These are phyloP conservation scores for Platichthys stellatus DNA, from an alignment of 2,113 vertebrate species.

Conservation along the genomic window DNA sequence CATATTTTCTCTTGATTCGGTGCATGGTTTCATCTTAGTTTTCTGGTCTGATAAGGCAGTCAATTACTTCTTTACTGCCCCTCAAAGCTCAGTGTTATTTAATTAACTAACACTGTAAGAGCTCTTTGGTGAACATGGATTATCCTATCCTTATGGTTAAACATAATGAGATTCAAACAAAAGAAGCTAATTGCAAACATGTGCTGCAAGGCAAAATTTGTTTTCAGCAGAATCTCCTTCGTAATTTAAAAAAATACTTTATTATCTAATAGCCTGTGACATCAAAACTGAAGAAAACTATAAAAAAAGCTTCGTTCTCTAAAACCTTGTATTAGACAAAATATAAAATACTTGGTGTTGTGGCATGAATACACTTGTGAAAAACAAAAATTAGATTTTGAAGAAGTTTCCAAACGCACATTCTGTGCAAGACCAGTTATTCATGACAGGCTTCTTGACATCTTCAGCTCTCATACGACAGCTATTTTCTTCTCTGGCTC, in stretches of 20 bases:
- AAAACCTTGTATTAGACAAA: not conserved
- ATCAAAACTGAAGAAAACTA: too few species aligned
- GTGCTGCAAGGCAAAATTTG: too few species aligned
- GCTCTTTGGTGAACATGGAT: not conserved
- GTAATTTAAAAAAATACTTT: too few species aligned
- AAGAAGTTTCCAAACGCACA: not conserved
- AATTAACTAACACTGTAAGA: not conserved
- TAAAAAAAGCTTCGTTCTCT: too few species aligned
- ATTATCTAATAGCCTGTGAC: too few species aligned
- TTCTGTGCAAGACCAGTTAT: not conserved
- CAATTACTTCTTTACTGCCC: not conserved
- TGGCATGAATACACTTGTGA: not conserved
- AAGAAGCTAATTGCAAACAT: too few species aligned
- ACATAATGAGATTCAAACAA: slow-evolving; percentile 8
- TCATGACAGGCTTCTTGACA: not conserved
- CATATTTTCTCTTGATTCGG: too few species aligned
- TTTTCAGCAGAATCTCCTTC: too few species aligned
- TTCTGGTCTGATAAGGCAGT: slow-evolving; percentile 4
- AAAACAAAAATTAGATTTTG: too few species aligned
- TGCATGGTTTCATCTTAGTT: not conserved
- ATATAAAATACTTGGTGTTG: not conserved
- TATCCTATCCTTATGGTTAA: not conserved
- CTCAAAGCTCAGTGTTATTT: not conserved
- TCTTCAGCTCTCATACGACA: not conserved
- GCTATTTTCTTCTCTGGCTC: not conserved